Base-by-base conservation (phyloP, 2,888 invertebrate genomes). In the Agonopterix arenella region DNA sequence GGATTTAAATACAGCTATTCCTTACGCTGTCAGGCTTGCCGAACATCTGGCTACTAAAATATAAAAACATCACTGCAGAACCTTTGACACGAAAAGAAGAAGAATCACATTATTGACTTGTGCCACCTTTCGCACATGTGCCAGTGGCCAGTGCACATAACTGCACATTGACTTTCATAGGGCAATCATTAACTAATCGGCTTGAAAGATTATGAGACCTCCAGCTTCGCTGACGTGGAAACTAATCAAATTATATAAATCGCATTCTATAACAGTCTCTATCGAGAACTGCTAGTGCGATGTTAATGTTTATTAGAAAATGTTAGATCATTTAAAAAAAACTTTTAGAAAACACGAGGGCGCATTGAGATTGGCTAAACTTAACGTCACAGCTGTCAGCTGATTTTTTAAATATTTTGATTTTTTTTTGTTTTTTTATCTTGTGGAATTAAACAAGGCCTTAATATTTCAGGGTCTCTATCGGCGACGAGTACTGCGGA, bases 401-500 rank as follows among this genome's bases (percentile, higher is more conserved):
- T 36, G 40, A 40, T n/a, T 28, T 28, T 40, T n/a, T 40, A 4
- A 40, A n/a, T 10, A 2, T 40, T 40, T 4, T 40, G 10, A n/a
- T 10, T 2, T 4, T 38, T 10, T 10, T 38, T 38, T 40, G 4
- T 9, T 40, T n/a, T 40, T 40, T 9, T 40, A 10, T 28, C 1
- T 28, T 28, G 28, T 7, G 28, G 28, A 28, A 28, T 5, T 28
- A 40, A 38, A 40, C n/a, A 40, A 40, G 40, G 10, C 7, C 28
- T 46, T 10, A n/a, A n/a, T 10, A 50, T 84, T 86, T 13, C 72
- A 93, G 94, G 94, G 53, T 94, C 96, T 55, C 70, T 96, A 63
- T 96, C 96, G 56, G 95, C 95, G 63, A 93, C 96, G 56, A 96
- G 96, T 84, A 96, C 96, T 59, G 92, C 95, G 63, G 96, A 96